A percentile compares a stretch with the other conserved stretches of the same genome.
These are phyloP conservation scores for Thecophora atra DNA, from an alignment of 2,888 invertebrate genomes.

Conservation along the genomic window DNA sequence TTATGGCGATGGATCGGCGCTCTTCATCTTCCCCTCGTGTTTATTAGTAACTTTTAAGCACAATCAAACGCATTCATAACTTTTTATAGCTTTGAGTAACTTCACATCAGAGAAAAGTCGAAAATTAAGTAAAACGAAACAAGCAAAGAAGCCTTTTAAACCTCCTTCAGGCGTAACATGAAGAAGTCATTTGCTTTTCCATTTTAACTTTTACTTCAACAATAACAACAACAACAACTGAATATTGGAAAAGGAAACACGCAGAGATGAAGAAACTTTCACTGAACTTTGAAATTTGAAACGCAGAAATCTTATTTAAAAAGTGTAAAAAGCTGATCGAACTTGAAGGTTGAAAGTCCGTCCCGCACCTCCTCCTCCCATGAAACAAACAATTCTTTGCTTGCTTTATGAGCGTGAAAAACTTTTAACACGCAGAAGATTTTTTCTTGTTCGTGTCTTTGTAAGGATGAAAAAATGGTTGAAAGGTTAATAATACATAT, in stretches of 20 bases:
- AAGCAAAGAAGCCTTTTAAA: neutral
- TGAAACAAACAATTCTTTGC: neutral
- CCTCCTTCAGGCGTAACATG: slow-evolving; percentile 19
- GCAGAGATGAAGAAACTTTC: neutral
- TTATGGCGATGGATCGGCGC: too few species aligned
- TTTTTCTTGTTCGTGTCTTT: neutral
- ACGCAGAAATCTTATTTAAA: slow-evolving; percentile 19
- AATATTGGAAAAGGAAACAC: neutral
- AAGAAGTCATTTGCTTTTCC: slow-evolving; percentile 33
- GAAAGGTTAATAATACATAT: neutral
- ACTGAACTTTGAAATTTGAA: slow-evolving; percentile 18
- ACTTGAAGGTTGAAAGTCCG: neutral
- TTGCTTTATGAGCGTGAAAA: slow-evolving; percentile 14
- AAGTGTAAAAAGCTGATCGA: slow-evolving; percentile 23
- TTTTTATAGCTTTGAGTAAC: slow-evolving; percentile 22
- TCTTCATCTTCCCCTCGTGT: too few species aligned
- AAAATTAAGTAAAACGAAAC: neutral
- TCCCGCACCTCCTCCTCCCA: neutral
- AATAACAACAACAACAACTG: neutral
- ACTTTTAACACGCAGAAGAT: neutral
- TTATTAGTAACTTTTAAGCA: neutral
- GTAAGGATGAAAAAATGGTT: neutral
- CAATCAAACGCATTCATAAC: slow-evolving; percentile 25
- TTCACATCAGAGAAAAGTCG: slow-evolving; percentile 5
- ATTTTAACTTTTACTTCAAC: slow-evolving; percentile 17